A percentile compares a stretch with the other conserved stretches of the same genome.
These are phyloP conservation scores for Ichneumon xanthorius DNA, from an alignment of 2,888 invertebrate genomes.

Conservation along the genomic window DNA sequence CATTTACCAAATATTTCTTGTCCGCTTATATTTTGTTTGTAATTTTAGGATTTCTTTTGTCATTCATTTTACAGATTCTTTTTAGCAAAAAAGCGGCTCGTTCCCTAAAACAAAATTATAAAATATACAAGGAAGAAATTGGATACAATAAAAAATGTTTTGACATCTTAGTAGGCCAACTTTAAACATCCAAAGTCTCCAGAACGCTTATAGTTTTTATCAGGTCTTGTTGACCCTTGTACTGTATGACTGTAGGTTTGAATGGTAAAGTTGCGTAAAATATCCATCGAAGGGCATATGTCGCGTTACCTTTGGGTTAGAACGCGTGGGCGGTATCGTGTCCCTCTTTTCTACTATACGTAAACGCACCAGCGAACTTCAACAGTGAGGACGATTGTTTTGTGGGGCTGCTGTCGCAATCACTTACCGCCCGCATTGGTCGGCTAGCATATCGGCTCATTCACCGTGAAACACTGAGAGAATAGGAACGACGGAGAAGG, in stretches of 20 bases:
- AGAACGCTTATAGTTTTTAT: neutral
- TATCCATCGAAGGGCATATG: neutral
- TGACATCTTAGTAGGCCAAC: neutral
- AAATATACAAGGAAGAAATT: neutral
- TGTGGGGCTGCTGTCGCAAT: slow-evolving; percentile 70
- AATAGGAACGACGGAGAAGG: slow-evolving; percentile 54
- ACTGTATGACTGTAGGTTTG: neutral
- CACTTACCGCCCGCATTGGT: slow-evolving; percentile 77
- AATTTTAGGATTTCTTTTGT: too few species aligned
- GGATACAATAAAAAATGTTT: neutral
- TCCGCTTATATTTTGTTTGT: too few species aligned
- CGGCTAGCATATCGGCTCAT: slow-evolving; percentile 52
- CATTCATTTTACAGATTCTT: too few species aligned
- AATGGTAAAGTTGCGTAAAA: neutral
- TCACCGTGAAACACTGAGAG: slow-evolving; percentile 53
- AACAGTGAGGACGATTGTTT: slow-evolving; percentile 36
- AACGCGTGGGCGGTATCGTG: slow-evolving; percentile 31
- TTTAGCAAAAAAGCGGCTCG: too few species aligned
- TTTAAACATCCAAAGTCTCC: neutral
- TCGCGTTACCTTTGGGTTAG: neutral
- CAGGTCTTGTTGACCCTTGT: neutral
- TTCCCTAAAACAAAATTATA: too few species aligned
- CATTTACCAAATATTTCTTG: neutral
- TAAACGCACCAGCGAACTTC: slow-evolving; percentile 18
- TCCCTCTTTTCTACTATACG: slow-evolving; percentile 15